Percentiles rank a stretch among this genome's conserved stretches.
Conservation (phyloP, 2,113 vertebrate species). For the Leuciscus idus region DNA sequence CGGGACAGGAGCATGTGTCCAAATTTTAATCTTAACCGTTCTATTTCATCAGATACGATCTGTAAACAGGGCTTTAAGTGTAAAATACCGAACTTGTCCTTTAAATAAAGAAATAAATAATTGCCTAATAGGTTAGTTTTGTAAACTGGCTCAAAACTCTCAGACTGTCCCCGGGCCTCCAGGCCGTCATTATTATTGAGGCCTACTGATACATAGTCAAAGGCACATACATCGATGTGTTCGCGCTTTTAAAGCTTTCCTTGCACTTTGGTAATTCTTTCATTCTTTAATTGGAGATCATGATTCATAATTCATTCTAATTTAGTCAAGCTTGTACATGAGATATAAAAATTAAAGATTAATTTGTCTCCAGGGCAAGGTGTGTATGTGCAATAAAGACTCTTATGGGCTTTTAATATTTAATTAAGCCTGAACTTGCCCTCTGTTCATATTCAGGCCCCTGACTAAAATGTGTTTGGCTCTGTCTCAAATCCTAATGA, state of each 20-base stretch:
- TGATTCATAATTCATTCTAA: background rate
- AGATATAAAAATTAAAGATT: background rate
- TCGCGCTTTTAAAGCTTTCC: background rate
- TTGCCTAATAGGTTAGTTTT: background rate
- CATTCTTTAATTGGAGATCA: background rate
- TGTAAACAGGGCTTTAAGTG: too few relatives aligned
- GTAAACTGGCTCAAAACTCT: background rate
- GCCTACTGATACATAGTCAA: background rate
- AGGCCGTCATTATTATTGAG: background rate
- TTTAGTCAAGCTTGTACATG: constrained; percentile 14
- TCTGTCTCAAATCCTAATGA: too few relatives aligned
- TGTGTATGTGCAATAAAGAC: background rate
- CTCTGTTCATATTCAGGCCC: background rate
- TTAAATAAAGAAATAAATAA: background rate
- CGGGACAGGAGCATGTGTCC: too few relatives aligned
- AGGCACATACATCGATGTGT: background rate
- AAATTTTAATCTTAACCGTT: too few relatives aligned
- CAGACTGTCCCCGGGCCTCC: background rate
- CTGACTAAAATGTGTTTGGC: background rate
- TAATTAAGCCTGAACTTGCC: background rate
- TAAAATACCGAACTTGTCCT: too few relatives aligned
- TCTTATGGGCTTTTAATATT: background rate
- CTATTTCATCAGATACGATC: too few relatives aligned
- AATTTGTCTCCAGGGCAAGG: constrained; percentile 7
- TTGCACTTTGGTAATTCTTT: background rate